These are phyloP conservation scores for Pangasianodon hypophthalmus DNA, from an alignment of 2,113 vertebrate genomes.

Conservation along the genomic window DNA sequence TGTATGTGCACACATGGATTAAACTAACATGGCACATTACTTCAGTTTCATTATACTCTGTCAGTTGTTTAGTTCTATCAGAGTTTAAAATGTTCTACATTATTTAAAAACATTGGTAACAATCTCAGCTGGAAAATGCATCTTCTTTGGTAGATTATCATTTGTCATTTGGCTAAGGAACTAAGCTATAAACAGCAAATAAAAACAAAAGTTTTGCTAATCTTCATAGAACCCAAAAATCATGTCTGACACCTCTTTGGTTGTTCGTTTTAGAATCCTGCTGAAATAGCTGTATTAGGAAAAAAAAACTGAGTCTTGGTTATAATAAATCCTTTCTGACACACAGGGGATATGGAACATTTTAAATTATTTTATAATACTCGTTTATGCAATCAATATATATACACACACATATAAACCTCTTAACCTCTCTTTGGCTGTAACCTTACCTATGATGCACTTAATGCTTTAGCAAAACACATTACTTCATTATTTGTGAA, in stretches of 20 bases:
- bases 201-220: background rate
- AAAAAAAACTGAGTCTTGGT: background rate
- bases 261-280: constrained; percentile 20
- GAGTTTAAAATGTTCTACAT: background rate
- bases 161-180: constrained; percentile 9
- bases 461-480: constrained; percentile 12
- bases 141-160: constrained; percentile 57
- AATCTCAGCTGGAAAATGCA: constrained; percentile 19
- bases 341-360: constrained; percentile 35
- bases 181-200: constrained; percentile 7
- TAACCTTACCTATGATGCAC: constrained; percentile 22
- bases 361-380: constrained; percentile 47
- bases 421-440: constrained; percentile 43
- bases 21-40: constrained; percentile 19
- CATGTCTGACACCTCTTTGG: constrained; percentile 40
- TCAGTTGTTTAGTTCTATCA: background rate
- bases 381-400: background rate
- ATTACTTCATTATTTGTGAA: constrained; percentile 1
- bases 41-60: background rate
- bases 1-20: constrained; percentile 11
- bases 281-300: background rate
- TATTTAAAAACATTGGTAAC: constrained; percentile 33
- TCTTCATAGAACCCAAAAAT: constrained; percentile 14
- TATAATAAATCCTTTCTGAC: constrained; percentile 20
- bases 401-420: background rate